Evolutionary conservation across 2,113 vertebrate species (phyloP), one percentile per base, ranked within the genome.

Genomic region (Oceanodroma tethys): DNA sequence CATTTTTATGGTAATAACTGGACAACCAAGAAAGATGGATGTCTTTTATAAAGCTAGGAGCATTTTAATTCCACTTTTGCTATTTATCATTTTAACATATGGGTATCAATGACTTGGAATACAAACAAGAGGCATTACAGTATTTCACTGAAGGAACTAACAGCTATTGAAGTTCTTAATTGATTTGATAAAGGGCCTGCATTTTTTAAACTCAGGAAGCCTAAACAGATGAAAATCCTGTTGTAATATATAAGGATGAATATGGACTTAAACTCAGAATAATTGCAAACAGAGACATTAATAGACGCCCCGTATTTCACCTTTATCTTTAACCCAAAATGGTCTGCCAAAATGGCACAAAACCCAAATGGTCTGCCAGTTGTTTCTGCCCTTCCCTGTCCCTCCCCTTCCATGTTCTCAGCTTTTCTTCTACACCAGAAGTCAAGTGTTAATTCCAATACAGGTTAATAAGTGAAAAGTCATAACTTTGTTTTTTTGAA

Each of bases 61-160:
- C 21, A 71, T 73, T 95, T 90, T 83, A 53, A 32, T 62, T 67
- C 68, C 88, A 80, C 27, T 81, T 89, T 86, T 76, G 6, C 43
- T n/a, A 81, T 83, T 88, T 93, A 52, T 70, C 68, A 32, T 78
- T 56, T 66, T 88, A 88, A 67, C 27, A 32, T 50, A 53, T 7
- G 29, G 42, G 50, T 93, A 73, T 59, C 60, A 84, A 56, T 83
- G 38, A 36, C 71, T 62, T 53, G 30, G 50, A 92, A 86, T 47
- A 84, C 55, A 81, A 95, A 81, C 40, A 88, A 91, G 75, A 81
- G 34, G 5, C 56, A 88, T 78, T 71, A 67, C 21, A 59, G 34
- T 47, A 59, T 86, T 94, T 63, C 32, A 60, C 12, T 78, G 36
- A 81, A 88, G 9, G 30, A 18, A 63, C 59, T 86, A 76, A 90